Evolutionary conservation across 2,888 invertebrate genomes (phyloP).

Genomic region (Mechanitis messenoides): DNA sequence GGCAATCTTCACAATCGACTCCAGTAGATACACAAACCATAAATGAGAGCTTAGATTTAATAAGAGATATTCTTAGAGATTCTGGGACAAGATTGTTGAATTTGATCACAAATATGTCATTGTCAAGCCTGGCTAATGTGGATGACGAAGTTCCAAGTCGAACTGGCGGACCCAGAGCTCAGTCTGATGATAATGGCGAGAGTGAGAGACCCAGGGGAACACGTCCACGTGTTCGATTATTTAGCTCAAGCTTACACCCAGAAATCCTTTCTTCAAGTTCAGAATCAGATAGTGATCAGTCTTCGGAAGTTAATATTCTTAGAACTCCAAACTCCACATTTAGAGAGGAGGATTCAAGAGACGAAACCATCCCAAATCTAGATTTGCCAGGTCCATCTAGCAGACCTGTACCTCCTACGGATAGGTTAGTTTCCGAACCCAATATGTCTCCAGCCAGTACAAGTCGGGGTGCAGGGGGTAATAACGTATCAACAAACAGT

Average conservation of each 20-base stretch:
- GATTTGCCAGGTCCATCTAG: conserved; percentile 24
- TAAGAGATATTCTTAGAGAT: conserved; percentile 67
- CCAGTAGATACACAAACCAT: conserved; percentile 64
- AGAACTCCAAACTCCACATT: conserved; percentile 60
- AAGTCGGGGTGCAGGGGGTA: conserved; percentile 37
- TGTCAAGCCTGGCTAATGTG: conserved; percentile 56
- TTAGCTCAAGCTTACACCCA: conserved; percentile 43
- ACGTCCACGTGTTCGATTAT: conserved; percentile 44
- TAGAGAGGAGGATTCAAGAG: conserved; percentile 45
- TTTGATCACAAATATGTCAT: conserved; percentile 67
- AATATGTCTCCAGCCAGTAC: conserved; percentile 36
- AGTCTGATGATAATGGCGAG: conserved; percentile 48
- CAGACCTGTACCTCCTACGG: conserved; percentile 37
- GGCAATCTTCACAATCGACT: conserved; percentile 23
- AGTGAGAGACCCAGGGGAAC: conserved; percentile 29
- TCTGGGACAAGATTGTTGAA: conserved; percentile 67
- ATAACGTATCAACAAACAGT: conserved; percentile 47
- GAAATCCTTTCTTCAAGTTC: conserved; percentile 57
- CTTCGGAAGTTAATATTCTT: conserved; percentile 63
- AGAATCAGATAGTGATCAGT: conserved; percentile 64
- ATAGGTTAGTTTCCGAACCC: conserved; percentile 53
- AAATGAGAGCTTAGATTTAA: conserved; percentile 66
- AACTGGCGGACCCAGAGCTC: conserved; percentile 38
- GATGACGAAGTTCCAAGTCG: conserved; percentile 47
- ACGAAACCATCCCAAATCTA: conserved; percentile 27